Percentiles rank a stretch among this genome's conserved stretches.
Evolutionary conservation across 2,888 invertebrate species (phyloP).

Genomic region (Brachycybe producta): DNA sequence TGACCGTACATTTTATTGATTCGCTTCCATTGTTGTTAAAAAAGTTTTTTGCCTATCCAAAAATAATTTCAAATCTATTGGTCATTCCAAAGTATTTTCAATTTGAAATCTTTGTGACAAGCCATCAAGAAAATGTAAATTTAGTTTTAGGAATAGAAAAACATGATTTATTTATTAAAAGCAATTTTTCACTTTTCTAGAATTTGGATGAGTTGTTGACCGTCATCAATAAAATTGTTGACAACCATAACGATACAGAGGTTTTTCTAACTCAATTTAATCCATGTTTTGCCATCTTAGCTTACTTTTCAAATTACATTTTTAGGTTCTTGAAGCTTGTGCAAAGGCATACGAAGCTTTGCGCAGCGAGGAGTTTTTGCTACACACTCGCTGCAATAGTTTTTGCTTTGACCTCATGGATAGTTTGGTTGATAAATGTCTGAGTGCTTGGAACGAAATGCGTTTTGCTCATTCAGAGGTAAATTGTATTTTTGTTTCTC

Average conservation of each 20-base stretch:
- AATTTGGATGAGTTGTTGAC: constrained; percentile 71
- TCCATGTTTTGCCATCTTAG: constrained; percentile 1
- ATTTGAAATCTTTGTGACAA: constrained; percentile 89
- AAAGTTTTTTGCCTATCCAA: constrained; percentile 92
- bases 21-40: constrained; percentile 77
- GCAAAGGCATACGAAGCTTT: constrained; percentile 84
- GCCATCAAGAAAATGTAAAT: constrained; percentile 67
- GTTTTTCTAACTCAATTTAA: constrained; percentile 10
- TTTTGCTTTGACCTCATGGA: constrained; percentile 84
- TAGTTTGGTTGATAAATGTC: constrained; percentile 71
- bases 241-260: constrained; percentile 62
- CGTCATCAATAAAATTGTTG: constrained; percentile 77
- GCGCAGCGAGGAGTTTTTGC: constrained; percentile 74
- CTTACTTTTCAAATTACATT: constrained; percentile 25
- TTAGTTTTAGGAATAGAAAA: constrained; percentile 5
- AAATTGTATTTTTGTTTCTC: too few species aligned
- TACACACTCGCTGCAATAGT: constrained; percentile 75
- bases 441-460: constrained; percentile 76
- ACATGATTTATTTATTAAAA: constrained; percentile 13
- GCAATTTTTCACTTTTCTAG: constrained; percentile 35
- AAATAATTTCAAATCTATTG: constrained; percentile 86
- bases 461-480: constrained; percentile 49
- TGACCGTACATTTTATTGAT: constrained; percentile 92
- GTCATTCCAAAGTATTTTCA: constrained; percentile 94
- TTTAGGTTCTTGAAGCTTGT: constrained; percentile 78